A percentile compares a stretch with the other conserved stretches of the same genome.
Conservation (phyloP, 2,113 vertebrate species). For the Ictalurus furcatus region DNA sequence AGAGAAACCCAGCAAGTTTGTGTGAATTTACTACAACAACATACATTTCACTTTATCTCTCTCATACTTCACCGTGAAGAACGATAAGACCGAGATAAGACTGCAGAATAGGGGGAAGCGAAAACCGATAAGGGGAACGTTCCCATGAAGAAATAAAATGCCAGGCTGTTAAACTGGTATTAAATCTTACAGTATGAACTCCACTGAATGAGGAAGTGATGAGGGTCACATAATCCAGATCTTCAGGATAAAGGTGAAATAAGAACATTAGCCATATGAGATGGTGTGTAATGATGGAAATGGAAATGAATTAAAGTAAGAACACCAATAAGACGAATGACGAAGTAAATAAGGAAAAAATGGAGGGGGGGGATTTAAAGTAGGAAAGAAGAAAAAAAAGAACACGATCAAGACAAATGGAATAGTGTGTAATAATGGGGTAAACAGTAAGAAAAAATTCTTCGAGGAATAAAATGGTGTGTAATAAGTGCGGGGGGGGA, state of each 20-base stretch:
- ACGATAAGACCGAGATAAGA: constrained; percentile 35
- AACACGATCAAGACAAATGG: not conserved
- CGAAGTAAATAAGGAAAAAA: not conserved
- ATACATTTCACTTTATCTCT: not conserved
- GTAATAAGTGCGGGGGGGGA: not conserved
- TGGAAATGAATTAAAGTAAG: not conserved
- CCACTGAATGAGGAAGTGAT: not conserved
- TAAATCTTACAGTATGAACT: constrained; percentile 1
- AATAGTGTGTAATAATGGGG: not conserved
- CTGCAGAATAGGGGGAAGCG: not conserved
- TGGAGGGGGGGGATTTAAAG: not conserved
- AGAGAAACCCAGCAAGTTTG: not conserved
- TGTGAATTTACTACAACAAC: not conserved
- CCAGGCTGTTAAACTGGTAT: not conserved
- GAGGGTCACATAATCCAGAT: not conserved
- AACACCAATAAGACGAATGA: not conserved
- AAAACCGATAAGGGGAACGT: constrained; percentile 9
- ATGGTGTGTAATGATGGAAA: not conserved
- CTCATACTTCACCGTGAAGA: not conserved
- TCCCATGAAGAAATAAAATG: constrained; percentile 12
- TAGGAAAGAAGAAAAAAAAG: not conserved
- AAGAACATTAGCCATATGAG: not conserved
- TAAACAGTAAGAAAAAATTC: too few species aligned
- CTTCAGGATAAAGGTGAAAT: not conserved
- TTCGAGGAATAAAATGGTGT: too few species aligned